Conservation (phyloP, 2,113 vertebrate genomes). For the western clawed frog (Xenopus tropicalis) region UCB_Xtro_10.0 CM004443.2:27289501-27290000, state of each 20-base stretch:
- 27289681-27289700: not conserved
- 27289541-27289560: not conserved
- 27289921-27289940: too few relatives aligned
- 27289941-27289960: too few relatives aligned
- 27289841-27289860: too few relatives aligned
- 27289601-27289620: not conserved
- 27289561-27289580: slow-evolving; percentile 25
- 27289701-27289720: not conserved
- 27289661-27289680: not conserved
- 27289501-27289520: not conserved
- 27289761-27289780: not conserved
- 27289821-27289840: too few relatives aligned
- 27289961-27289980: too few relatives aligned
- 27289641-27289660: not conserved
- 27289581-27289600: slow-evolving; percentile 19
- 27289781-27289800: not conserved
- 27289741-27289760: slow-evolving; percentile 18
- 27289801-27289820: too few relatives aligned
- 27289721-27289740: not conserved
- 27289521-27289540: slow-evolving; percentile 32
- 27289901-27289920: too few relatives aligned
- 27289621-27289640: slow-evolving; percentile 7
- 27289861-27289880: too few relatives aligned
- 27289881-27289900: too few relatives aligned
- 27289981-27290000: too few relatives aligned